Conservation (phyloP, 2,888 invertebrate genomes). For the Toxonevra muliebris region DNA sequence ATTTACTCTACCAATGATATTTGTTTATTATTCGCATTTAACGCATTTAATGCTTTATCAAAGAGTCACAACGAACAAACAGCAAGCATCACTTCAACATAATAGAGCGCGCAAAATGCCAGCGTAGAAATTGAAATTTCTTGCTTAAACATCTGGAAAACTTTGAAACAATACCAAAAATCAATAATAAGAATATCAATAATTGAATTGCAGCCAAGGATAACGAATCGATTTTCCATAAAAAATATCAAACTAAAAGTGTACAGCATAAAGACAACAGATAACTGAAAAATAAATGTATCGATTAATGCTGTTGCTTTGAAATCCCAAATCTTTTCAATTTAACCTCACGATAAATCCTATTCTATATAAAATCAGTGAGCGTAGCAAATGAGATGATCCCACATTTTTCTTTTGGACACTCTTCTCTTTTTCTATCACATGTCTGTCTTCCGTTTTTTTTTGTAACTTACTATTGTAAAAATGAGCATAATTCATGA, state of each 20-base stretch:
- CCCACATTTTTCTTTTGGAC: slow-evolving; percentile 11
- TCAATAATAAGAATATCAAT: slow-evolving; percentile 41
- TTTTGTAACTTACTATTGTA: slow-evolving; percentile 1
- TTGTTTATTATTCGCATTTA: slow-evolving; percentile 36
- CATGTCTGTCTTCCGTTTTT: not conserved
- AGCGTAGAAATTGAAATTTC: slow-evolving; percentile 56
- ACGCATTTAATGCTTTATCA: slow-evolving; percentile 41
- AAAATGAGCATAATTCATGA: slow-evolving; percentile 10
- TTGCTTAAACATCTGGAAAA: slow-evolving; percentile 60
- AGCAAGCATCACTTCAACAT: slow-evolving; percentile 17
- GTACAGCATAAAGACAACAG: slow-evolving; percentile 19
- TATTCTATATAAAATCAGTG: slow-evolving; percentile 36
- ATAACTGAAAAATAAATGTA: slow-evolving; percentile 18
- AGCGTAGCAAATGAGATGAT: slow-evolving; percentile 52
- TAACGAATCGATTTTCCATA: slow-evolving; percentile 54
- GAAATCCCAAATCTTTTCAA: slow-evolving; percentile 12
- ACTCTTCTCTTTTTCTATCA: not conserved
- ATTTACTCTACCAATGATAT: slow-evolving; percentile 33
- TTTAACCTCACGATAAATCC: not conserved
- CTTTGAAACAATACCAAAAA: slow-evolving; percentile 37
- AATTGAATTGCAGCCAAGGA: slow-evolving; percentile 54
- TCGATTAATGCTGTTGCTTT: slow-evolving; percentile 22
- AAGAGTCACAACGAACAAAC: slow-evolving; percentile 1
- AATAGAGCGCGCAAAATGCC: slow-evolving; percentile 46
- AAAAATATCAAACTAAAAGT: slow-evolving; percentile 15